These are phyloP conservation scores for Pseudotriccus pelzelni DNA, from an alignment of 2,797 vertebrate species.

Conservation along the genomic window DNA sequence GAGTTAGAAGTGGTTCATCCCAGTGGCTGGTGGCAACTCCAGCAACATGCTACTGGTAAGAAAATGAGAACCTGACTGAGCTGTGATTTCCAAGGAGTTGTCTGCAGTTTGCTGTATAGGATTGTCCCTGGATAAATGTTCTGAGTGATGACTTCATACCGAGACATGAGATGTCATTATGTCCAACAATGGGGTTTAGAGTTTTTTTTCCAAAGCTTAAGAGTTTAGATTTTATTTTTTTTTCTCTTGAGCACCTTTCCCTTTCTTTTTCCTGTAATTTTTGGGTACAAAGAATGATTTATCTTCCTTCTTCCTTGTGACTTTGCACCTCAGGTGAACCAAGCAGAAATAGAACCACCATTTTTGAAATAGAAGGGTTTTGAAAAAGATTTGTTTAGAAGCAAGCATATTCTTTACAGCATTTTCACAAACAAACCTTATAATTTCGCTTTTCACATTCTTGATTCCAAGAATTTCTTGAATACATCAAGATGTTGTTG, in stretches of 20 bases:
- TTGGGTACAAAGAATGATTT: not conserved
- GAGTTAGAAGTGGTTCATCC: not conserved
- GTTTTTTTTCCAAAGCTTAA: not conserved
- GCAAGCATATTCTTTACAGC: not conserved
- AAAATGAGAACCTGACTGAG: not conserved
- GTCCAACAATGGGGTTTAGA: not conserved
- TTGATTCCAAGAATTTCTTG: not conserved
- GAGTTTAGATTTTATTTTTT: not conserved
- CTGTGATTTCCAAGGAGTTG: not conserved
- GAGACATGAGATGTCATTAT: not conserved
- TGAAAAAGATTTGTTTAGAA: not conserved
- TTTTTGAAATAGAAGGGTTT: not conserved
- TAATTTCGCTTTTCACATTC: not conserved
- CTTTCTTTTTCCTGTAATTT: not conserved
- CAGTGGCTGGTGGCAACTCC: not conserved
- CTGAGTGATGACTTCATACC: not conserved
- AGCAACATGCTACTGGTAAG: rapidly evolving
- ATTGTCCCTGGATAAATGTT: not conserved
- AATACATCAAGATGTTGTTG: not conserved
- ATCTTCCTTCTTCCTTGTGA: not conserved
- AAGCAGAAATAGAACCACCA: not conserved
- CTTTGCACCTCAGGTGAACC: not conserved
- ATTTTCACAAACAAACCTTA: not conserved
- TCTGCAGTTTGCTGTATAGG: not conserved
- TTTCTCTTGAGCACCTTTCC: not conserved